Evolutionary conservation across 2,113 vertebrate species (phyloP).

Genomic region (Austrofundulus limnaeus): DNA sequence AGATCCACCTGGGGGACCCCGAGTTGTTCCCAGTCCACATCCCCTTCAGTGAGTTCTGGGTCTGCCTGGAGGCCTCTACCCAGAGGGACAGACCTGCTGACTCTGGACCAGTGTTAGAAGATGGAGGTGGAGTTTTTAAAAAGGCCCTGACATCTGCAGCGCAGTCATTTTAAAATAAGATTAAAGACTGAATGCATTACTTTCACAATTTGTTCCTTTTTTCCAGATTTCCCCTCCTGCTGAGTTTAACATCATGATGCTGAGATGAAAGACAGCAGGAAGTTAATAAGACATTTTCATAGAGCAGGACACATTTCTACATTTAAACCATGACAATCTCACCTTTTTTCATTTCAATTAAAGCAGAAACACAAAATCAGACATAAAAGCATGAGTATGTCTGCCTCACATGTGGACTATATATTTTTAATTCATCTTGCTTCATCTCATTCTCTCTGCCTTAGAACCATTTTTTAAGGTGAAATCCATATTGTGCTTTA

Average conservation of each 20-base stretch:
- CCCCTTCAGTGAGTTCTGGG: too few relatives aligned
- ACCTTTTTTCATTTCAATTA: conserved; percentile 40
- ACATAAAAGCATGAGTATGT: background rate
- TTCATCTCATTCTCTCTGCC: conserved; percentile 19
- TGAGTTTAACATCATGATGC: conserved; percentile 48
- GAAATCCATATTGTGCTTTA: conserved; percentile 51
- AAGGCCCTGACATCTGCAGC: conserved; percentile 17
- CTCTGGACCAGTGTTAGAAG: too few relatives aligned
- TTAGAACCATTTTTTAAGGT: conserved; percentile 44
- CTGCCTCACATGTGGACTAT: background rate
- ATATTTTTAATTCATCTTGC: conserved; percentile 11
- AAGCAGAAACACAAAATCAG: conserved; percentile 2
- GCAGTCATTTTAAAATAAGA: background rate
- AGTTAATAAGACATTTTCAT: conserved; percentile 63
- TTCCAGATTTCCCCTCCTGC: conserved; percentile 53
- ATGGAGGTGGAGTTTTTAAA: conserved; percentile 47
- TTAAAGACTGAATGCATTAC: conserved; percentile 39
- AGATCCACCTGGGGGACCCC: too few relatives aligned
- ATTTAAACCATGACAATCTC: conserved; percentile 38
- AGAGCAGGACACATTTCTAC: conserved; percentile 39
- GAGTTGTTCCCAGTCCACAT: too few relatives aligned
- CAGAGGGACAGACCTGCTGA: too few relatives aligned
- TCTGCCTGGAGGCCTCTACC: too few relatives aligned
- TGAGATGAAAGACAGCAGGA: conserved; percentile 66
- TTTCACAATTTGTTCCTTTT: conserved; percentile 60